Evolutionary conservation across 1,140 invertebrate genomes (phyloP), one percentile per base, ranked within the genome.

Genomic region (Drosophila grimshawi): DNA sequence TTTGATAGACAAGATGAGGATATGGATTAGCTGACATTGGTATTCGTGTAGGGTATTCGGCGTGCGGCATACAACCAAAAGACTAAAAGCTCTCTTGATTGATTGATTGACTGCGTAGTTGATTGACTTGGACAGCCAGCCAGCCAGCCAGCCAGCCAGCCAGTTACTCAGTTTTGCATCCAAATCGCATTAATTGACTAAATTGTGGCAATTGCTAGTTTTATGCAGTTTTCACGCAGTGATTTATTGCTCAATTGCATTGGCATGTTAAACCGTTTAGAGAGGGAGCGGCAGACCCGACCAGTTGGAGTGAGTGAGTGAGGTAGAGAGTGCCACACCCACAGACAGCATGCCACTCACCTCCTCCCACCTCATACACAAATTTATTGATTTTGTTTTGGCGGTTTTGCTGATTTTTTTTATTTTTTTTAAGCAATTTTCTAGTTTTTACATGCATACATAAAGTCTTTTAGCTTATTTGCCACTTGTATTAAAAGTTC

Each of bases 241-340:
- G 76, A 86, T 86, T 86, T 86, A 86, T 86, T 80, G 72, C 68
- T 62, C 82, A 82, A 86, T 86, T 86, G 83, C 82, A 88, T 86
- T 88, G 80, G 61, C 68, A 73, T 79, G 79, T 59, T 72, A 52
- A 19, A 69, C n/a, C 39, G 43, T 45, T 73, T n/a, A 46, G 37
- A 19, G 3, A 4, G 27, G 19, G 46, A 46, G 32, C 6, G 10
- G 3, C 33, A 53, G 2, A 53, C 19, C 19, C 2, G 32, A n/a
- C n/a, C n/a, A n/a, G n/a, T 11, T 2, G 2, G 2, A 39, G 6
- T 3, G 39, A 41, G 39, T 19, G 19, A 1, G 19, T 19, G 19
- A 4, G 10, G 6, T 3, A n/a, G 52, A 37, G 33, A 37, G 51
- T 5, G 27, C 37, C 19, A 5, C 32, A 43, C 59, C 30, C 56